Base-by-base conservation (phyloP, 1,140 invertebrate species). In the Drosophila parvula region DNA sequence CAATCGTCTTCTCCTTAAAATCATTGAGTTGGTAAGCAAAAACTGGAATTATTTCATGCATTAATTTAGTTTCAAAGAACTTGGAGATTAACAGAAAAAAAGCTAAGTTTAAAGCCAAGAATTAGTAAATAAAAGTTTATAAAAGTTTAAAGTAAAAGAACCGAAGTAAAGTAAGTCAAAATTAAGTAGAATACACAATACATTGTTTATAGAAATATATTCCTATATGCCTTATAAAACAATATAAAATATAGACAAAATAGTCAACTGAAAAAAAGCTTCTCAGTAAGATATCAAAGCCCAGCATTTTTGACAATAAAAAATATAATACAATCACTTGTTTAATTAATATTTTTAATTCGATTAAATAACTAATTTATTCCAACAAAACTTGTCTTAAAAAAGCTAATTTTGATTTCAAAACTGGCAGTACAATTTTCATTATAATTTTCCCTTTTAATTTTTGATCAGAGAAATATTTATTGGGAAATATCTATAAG, bases 1-100 rank as follows among this genome's bases (percentile, higher is more conserved):
- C 74, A 91, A 91, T 81, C 90, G 90, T 77, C 69, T 90, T 45
- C 57, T 91, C 50, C 68, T 91, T 58, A 91, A 91, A 77, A 86
- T 91, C 51, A 90, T 91, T 44, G 88, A 91, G 82, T 64, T 91
- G 90, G 90, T 91, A 48, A 91, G 90, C 78, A n/a, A 41, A 43
- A 12, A 41, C 8, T 5, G 5, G 1, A n/a, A 7, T 9, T 40
- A 5, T 0, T 34, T 14, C 4, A 48, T 10, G n/a, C 0, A 8
- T 18, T 18, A 8, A 32, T 34, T 32, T 32, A 18, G 6, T 6
- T 34, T 36, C 4, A 1, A n/a, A 27, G 3, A 18, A 34, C 22
- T 22, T 3, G 22, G 22, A 22, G 22, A 22, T 22, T 22, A 1
- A 7, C 27, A 34, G 12, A 4, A 18, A 4, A 18, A 22, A 16